Evolutionary conservation across 2,797 vertebrate genomes (phyloP).

Genomic region (Sebastes nivosus): DNA sequence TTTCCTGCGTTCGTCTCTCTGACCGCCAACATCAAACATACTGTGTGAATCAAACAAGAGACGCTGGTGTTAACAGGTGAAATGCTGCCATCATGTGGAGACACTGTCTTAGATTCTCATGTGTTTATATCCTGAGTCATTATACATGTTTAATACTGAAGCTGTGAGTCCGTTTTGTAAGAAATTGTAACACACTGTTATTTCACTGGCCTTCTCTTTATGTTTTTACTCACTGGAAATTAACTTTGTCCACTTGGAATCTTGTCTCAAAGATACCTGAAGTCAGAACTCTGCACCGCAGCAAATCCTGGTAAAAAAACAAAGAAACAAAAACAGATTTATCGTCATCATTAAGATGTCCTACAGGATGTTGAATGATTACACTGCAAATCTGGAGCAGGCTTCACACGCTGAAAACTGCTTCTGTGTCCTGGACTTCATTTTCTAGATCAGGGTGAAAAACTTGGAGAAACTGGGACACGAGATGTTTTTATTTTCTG

Average conservation of each 20-base stretch:
- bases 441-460: constrained; percentile 11
- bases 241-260: constrained; percentile 99
- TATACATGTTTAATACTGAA: not conserved
- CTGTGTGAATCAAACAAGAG: constrained; percentile 69
- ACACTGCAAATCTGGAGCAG: not conserved
- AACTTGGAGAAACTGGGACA: not conserved
- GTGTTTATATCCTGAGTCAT: not conserved
- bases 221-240: constrained; percentile 93
- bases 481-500: not conserved
- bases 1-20: constrained; percentile 96
- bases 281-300: constrained; percentile 96
- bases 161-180: not conserved
- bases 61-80: not conserved
- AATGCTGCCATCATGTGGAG: constrained; percentile 53
- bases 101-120: not conserved
- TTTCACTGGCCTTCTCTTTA: not conserved
- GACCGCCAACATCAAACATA: constrained; percentile 99
- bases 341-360: not conserved
- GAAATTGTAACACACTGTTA: not conserved
- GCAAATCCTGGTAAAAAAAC: constrained; percentile 86
- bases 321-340: not conserved
- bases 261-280: constrained; percentile 98
- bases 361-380: not conserved
- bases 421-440: not conserved
- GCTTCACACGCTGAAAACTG: not conserved